Percentiles rank a stretch among this genome's conserved stretches.
Evolutionary conservation across 2,113 vertebrate species (phyloP).

Genomic region (Toxostoma redivivum): DNA sequence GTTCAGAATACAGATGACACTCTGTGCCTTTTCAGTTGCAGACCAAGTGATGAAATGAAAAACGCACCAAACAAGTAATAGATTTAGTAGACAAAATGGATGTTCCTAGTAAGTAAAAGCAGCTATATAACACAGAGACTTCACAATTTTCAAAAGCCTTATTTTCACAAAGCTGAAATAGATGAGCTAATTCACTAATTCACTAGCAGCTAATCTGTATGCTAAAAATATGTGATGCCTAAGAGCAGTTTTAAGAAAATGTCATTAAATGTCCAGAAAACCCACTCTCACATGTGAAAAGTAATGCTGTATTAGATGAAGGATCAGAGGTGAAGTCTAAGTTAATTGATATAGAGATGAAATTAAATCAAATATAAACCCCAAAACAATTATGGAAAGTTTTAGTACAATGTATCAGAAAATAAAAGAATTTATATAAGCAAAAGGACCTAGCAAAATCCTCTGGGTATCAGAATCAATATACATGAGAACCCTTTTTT

Average conservation of each 20-base stretch:
- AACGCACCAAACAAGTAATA: neutral
- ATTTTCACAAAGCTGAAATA: neutral
- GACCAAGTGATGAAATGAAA: neutral
- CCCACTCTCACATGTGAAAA: neutral
- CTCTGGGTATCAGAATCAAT: neutral
- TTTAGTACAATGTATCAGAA: neutral
- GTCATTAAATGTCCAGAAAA: neutral
- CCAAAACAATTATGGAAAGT: neutral
- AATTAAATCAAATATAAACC: neutral
- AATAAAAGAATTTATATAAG: neutral
- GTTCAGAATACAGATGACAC: neutral
- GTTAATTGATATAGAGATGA: neutral
- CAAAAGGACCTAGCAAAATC: neutral
- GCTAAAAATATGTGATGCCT: neutral
- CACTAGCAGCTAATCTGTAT: neutral
- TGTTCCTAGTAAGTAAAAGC: neutral
- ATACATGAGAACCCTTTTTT: rapidly evolving
- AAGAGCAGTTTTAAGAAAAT: neutral
- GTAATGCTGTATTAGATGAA: neutral
- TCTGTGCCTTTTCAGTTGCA: neutral
- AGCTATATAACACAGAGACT: neutral
- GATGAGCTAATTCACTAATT: neutral
- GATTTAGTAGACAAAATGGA: neutral
- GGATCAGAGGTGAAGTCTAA: neutral
- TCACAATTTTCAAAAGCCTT: neutral